Conservation (phyloP, 2,888 invertebrate genomes). For the Beris chalybata region DNA sequence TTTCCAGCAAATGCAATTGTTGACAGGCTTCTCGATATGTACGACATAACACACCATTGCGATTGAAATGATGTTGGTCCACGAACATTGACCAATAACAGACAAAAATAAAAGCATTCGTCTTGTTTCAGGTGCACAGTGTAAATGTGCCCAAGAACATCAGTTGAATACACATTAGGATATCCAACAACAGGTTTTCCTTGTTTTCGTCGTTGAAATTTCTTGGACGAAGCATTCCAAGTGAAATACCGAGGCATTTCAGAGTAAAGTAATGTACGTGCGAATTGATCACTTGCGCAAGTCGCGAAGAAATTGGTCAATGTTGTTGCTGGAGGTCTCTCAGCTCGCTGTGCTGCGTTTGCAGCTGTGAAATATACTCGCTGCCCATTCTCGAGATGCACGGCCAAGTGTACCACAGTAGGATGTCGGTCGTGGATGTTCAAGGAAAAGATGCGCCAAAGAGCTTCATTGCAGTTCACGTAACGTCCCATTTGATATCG, state of each 20-base stretch:
- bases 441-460: too few species aligned
- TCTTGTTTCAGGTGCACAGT: too few species aligned
- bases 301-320: constrained; percentile 48
- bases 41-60: constrained; percentile 46
- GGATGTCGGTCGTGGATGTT: too few species aligned
- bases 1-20: constrained; percentile 46
- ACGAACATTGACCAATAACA: too few species aligned
- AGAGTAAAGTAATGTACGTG: constrained; percentile 48
- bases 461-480: too few species aligned
- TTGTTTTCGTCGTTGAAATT: too few species aligned
- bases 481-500: too few species aligned
- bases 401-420: too few species aligned
- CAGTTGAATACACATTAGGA: too few species aligned
- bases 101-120: too few species aligned
- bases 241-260: constrained; percentile 46
- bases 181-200: too few species aligned
- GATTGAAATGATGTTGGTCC: constrained; percentile 29
- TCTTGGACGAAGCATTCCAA: constrained; percentile 35
- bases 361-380: constrained; percentile 45
- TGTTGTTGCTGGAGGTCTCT: constrained; percentile 43
- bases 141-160: too few species aligned
- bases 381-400: constrained; percentile 38
- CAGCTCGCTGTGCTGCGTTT: constrained; percentile 43
- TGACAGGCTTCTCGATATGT: constrained; percentile 50
- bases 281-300: constrained; percentile 48